Conservation (phyloP, 2,113 vertebrate species). For the Apodemus sylvaticus region DNA sequence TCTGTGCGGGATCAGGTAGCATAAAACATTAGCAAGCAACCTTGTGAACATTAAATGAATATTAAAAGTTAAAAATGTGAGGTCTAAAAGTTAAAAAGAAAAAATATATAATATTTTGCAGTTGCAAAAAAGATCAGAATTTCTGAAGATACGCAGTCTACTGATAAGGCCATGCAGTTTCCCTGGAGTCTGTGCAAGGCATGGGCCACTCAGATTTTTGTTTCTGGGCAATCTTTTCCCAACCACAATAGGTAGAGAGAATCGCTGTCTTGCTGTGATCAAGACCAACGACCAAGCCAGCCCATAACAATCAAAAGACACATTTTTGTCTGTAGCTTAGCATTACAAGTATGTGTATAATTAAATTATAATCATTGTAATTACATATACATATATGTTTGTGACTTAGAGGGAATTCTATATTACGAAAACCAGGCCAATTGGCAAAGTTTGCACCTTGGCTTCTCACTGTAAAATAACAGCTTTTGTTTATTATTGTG, state of each 20-base stretch:
- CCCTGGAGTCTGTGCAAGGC: neutral
- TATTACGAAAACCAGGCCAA: slow-evolving; percentile 24
- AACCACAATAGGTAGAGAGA: neutral
- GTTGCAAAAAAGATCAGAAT: slow-evolving; percentile 1
- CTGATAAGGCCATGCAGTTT: neutral
- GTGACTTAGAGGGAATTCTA: slow-evolving; percentile 30
- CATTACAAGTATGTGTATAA: neutral
- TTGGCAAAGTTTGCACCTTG: slow-evolving; percentile 30
- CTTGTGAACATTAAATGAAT: slow-evolving; percentile 14
- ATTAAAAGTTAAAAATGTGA: neutral
- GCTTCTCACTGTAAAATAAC: neutral
- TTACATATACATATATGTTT: neutral
- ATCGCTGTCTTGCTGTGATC: neutral
- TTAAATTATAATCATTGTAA: neutral
- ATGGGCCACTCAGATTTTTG: neutral
- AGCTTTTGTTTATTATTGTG: slow-evolving; percentile 48
- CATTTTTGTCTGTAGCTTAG: slow-evolving; percentile 32
- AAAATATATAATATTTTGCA: neutral
- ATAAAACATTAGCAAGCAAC: slow-evolving; percentile 32
- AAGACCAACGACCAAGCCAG: neutral
- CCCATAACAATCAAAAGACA: neutral
- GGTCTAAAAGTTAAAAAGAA: neutral
- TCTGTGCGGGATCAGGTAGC: neutral
- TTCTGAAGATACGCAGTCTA: neutral
- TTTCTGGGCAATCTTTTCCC: neutral